Conservation (phyloP, 2,888 invertebrate species). For the Campaea margaritaria region DNA sequence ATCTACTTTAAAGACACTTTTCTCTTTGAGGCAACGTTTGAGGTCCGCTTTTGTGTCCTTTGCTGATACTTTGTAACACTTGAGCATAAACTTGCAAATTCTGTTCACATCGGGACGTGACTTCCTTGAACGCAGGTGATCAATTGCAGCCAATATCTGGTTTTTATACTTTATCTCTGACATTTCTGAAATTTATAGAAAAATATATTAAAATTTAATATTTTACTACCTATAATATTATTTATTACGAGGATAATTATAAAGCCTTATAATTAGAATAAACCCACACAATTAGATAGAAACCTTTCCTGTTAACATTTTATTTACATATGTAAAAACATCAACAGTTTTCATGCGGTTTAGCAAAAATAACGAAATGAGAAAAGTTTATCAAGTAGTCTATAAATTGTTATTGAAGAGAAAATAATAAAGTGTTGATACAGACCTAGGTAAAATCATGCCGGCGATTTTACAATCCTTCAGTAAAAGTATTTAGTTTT, state of each 20-base stretch:
- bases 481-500: conserved; percentile 24
- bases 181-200: conserved; percentile 72
- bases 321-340: no score
- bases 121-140: conserved; percentile 92
- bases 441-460: conserved; percentile 77
- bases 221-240: background rate
- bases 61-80: conserved; percentile 89
- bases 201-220: background rate
- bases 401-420: background rate
- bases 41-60: conserved; percentile 89
- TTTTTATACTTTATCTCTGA: conserved; percentile 88
- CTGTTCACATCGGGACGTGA: conserved; percentile 93
- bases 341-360: no score
- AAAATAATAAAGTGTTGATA: conserved; percentile 12
- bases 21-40: conserved; percentile 90
- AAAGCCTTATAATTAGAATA: background rate
- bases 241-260: no score
- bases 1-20: conserved; percentile 92
- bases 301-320: no score
- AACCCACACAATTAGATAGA: no score
- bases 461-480: conserved; percentile 67
- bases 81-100: conserved; percentile 92
- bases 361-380: background rate
- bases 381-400: background rate
- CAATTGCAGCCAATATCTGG: conserved; percentile 93